A percentile compares a stretch with the other conserved stretches of the same genome.
phyloP scores from a whole-genome alignment of 2,113 vertebrate genomes.

The Jacana jacana region DNA sequence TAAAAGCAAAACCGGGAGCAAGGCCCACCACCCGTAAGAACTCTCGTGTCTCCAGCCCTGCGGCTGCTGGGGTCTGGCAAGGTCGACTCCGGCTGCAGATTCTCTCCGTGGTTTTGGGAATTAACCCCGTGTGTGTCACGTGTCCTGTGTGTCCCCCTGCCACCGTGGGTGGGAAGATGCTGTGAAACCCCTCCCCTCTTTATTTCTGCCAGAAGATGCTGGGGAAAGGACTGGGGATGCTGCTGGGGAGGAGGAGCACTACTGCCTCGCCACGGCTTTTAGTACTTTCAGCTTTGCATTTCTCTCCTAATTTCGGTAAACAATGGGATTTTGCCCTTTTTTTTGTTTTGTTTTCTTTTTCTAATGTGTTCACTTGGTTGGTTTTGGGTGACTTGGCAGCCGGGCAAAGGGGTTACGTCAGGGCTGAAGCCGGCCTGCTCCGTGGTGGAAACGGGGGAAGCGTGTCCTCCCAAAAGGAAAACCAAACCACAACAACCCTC shows the following conservation, averaged over 20 bases:
- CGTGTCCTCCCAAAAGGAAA: neutral
- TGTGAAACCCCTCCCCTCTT: neutral
- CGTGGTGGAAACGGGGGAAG: neutral
- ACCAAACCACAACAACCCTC: neutral
- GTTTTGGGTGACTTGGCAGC: neutral
- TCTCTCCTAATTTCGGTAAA: neutral
- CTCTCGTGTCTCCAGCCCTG: neutral
- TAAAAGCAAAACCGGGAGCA: neutral
- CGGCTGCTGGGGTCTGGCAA: neutral
- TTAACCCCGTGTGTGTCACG: neutral
- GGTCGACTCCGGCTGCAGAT: neutral
- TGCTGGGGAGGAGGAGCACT: neutral
- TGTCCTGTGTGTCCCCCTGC: no score
- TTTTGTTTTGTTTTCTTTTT: neutral
- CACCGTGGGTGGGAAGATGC: neutral
- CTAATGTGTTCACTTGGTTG: no score
- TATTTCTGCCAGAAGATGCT: neutral
- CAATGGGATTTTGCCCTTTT: neutral
- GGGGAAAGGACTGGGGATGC: rapidly evolving
- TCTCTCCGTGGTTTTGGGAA: rapidly evolving
- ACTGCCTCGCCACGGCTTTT: neutral
- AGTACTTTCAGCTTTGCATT: neutral
- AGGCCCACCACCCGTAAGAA: neutral
- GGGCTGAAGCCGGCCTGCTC: neutral
- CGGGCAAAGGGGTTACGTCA: neutral